Evolutionary conservation across 2,113 vertebrate species (phyloP), one percentile per base, ranked within the genome.

Genomic region (Silurus asotus): DNA sequence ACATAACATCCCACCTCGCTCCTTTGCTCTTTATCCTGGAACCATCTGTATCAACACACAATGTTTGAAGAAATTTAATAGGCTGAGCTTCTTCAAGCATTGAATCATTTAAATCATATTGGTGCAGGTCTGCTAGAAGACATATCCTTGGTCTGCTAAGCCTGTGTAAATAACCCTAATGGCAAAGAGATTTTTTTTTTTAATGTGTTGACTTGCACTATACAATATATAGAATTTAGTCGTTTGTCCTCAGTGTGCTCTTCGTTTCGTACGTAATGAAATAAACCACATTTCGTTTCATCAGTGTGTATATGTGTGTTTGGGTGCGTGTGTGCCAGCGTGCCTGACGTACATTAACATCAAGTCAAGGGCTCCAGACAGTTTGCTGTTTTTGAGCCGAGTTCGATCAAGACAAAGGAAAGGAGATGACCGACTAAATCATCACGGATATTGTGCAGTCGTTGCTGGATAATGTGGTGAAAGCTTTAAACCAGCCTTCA

Each of bases 1-100:
- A 79, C 75, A 67, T 45, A 28, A 20, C 62, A 28, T 58, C 51
- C 75, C 25, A 69, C 61, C 15, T 56, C 28, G 19, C 28, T 69
- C 19, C 51, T 69, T 67, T 37, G 61, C 61, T 79, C 20, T 77
- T 85, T 48, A 19, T 69, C 75, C 84, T 69, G 6, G 49, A 80
- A 59, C 76, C 84, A 80, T 86, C 84, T 86, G 84, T 59, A 86
- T 80, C 84, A 86, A 86, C 84, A 80, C 19, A 15, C n/a, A 49
- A 19, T 49, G 84, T 69, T 80, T 49, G 67, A 25, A 58, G 76
- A 70, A 80, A 70, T 86, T 53, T 17, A 17, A 45, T 2, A 69
- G 51, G 76, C 62, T 48, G 20, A 69, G 74, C 45, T 64, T 51
- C 79, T 81, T 81, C 59, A 81, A 49, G 79, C 59, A 64, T 81